Conservation (phyloP, 2,113 vertebrate species). For the Zosterops borbonicus region DNA sequence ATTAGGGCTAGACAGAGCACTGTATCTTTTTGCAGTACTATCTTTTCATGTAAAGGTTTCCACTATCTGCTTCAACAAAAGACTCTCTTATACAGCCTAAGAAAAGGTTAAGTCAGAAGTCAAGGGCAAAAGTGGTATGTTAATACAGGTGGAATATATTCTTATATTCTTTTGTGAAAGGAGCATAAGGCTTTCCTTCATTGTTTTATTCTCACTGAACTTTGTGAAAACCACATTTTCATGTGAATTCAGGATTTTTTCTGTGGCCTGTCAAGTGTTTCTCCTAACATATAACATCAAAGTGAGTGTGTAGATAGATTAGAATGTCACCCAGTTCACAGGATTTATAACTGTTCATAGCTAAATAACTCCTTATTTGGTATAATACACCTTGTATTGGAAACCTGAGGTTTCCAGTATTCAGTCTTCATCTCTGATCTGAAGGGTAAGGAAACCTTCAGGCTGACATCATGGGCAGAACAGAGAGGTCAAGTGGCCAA, state of each 20-base stretch:
- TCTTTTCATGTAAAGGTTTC: slow-evolving; percentile 8
- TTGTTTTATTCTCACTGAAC: not conserved
- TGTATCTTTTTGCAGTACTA: not conserved
- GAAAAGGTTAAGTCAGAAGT: slow-evolving; percentile 19
- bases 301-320: not conserved
- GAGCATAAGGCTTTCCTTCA: not conserved
- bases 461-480: not conserved
- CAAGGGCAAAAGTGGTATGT: not conserved
- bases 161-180: not conserved
- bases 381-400: not conserved
- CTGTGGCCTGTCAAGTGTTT: not conserved
- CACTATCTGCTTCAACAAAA: slow-evolving; percentile 5
- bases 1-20: not conserved
- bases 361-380: not conserved
- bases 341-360: not conserved
- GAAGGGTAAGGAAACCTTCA: not conserved
- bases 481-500: not conserved
- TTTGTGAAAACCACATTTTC: not conserved
- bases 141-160: not conserved
- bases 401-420: not conserved
- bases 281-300: not conserved
- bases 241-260: not conserved
- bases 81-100: not conserved
- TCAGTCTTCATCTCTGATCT: not conserved
- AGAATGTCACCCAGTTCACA: not conserved